Evolutionary conservation across 2,113 vertebrate species (phyloP).

Genomic region (Macquaria australasica): DNA sequence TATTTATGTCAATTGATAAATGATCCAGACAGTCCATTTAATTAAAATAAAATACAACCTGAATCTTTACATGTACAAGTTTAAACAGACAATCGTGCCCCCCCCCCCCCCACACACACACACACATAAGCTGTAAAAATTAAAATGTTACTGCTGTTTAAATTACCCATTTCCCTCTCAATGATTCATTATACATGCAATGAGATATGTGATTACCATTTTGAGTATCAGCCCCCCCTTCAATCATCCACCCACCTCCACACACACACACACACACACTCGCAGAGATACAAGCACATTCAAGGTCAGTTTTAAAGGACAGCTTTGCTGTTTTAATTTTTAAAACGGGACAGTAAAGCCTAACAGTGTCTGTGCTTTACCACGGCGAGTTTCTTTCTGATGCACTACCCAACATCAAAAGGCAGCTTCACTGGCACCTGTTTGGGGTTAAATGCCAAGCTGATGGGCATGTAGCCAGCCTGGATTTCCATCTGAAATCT

Average conservation of each 20-base stretch:
- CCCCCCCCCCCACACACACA: no score
- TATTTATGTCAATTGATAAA: slow-evolving; percentile 13
- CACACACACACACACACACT: neutral
- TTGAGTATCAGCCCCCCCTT: slow-evolving; percentile 68
- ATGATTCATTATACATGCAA: slow-evolving; percentile 79
- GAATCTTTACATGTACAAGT: slow-evolving; percentile 25
- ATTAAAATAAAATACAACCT: slow-evolving; percentile 20
- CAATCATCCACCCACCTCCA: slow-evolving; percentile 59
- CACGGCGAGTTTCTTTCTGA: slow-evolving; percentile 48
- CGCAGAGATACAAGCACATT: slow-evolving; percentile 17
- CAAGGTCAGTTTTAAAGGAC: slow-evolving; percentile 74
- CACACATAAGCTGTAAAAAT: slow-evolving; percentile 47
- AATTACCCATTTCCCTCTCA: slow-evolving; percentile 61
- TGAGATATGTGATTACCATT: slow-evolving; percentile 79
- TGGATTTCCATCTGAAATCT: slow-evolving; percentile 57
- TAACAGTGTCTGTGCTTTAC: slow-evolving; percentile 26
- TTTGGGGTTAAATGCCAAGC: slow-evolving; percentile 66
- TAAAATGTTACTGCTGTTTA: slow-evolving; percentile 56
- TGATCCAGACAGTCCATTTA: slow-evolving; percentile 17
- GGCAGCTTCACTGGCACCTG: slow-evolving; percentile 64
- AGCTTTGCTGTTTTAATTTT: slow-evolving; percentile 63
- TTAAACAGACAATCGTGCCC: slow-evolving; percentile 36
- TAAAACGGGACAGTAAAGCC: slow-evolving; percentile 44
- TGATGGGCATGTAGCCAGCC: slow-evolving; percentile 58
- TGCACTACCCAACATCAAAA: slow-evolving; percentile 55